Evolutionary conservation across 2,888 invertebrate species (phyloP), one percentile per base, ranked within the genome.

Genomic region (Oxyteleia sp.): DNA sequence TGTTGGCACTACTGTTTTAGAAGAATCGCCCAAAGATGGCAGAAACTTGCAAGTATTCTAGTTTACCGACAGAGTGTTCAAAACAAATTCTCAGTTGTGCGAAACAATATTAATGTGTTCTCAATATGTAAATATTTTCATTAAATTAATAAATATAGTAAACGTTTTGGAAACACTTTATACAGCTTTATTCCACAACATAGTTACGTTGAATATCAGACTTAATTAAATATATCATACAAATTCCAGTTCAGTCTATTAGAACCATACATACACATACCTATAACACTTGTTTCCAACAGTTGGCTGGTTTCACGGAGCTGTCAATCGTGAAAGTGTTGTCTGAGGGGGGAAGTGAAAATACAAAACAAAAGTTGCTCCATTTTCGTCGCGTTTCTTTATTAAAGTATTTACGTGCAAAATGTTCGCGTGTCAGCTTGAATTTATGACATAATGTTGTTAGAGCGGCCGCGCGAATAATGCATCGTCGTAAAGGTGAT

Each of bases 11-110:
- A 41, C 29, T 16, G 68, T 38, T 68, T 81, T 61, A 51, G 38
- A 45, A 61, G 38, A 68, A 55, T 45, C 57, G 75, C 72, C 68
- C 75, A 63, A 69, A 82, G 81, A 75, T 82, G 81, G 81, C 81
- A 69, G 64, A 72, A 18, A 80, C 47, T 59, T 29, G 80, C 72
- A 59, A 69, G 45, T 15, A 66, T 41, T 76, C 76, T 72, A 76
- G 38, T 32, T 82, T 82, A 82, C 55, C 82, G 82, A 66, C 69
- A 11, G 76, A 82, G 76, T 1, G 4, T n/a, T n/a, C n/a, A n/a
- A n/a, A n/a, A n/a, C n/a, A n/a, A n/a, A n/a, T n/a, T n/a, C n/a
- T n/a, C n/a, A n/a, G n/a, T n/a, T n/a, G n/a, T n/a, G n/a, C n/a
- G n/a, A n/a, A n/a, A n/a, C n/a, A n/a, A n/a, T n/a, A n/a, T n/a